Percentiles rank a stretch among this genome's conserved stretches.
These are phyloP conservation scores for Hemiscyllium ocellatum DNA, from an alignment of 2,113 vertebrate genomes.

Conservation along the genomic window DNA sequence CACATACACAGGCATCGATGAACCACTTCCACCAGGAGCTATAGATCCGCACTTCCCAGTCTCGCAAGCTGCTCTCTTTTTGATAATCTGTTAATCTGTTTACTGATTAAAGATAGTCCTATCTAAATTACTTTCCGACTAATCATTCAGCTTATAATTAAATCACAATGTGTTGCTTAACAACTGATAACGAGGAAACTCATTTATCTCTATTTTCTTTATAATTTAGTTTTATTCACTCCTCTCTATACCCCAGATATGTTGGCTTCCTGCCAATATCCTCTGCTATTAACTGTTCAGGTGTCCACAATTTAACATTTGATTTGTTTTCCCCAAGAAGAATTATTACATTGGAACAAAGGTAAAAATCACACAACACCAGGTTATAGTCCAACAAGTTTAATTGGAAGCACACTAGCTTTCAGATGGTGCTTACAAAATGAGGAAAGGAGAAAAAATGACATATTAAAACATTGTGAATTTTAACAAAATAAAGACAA, in stretches of 20 bases:
- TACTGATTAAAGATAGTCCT: neutral
- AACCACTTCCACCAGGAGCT: neutral
- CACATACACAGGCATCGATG: neutral
- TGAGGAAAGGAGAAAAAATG: neutral
- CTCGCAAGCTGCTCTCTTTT: neutral
- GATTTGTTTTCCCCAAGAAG: neutral
- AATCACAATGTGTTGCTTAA: neutral
- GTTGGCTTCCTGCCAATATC: neutral
- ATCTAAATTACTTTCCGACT: neutral
- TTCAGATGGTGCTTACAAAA: neutral
- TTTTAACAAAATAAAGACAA: neutral
- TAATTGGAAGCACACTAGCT: too few relatives aligned
- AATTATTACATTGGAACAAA: neutral
- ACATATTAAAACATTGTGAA: neutral
- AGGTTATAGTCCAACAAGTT: too few relatives aligned
- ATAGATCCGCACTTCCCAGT: neutral
- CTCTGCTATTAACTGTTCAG: neutral
- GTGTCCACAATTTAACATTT: neutral
- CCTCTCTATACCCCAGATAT: neutral
- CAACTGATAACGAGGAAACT: neutral
- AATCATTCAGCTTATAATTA: neutral
- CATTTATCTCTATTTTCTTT: neutral
- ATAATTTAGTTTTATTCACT: neutral
- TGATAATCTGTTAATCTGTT: constrained; percentile 6
- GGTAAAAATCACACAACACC: too few relatives aligned